Evolutionary conservation across 2,888 invertebrate species (phyloP), one percentile per base, ranked within the genome.

Genomic region (Nomada goodeniana): DNA sequence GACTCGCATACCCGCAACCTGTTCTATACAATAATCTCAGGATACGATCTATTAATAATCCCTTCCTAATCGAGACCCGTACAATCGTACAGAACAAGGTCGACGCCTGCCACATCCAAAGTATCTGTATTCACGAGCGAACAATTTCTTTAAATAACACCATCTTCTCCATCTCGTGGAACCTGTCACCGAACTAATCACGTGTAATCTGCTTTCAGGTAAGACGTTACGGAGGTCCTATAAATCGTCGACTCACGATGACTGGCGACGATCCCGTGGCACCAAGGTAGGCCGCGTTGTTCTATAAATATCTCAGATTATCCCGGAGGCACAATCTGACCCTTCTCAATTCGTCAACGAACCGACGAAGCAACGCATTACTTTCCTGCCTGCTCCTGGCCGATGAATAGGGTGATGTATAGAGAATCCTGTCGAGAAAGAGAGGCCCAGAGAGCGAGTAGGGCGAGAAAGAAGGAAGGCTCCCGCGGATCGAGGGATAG

Each of bases 331-430:
- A 47, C 65, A 73, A 78, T 86, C 68, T 60, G 55, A 71, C 80
- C 74, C 68, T 59, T 64, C 44, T 71, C 80, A 73, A 83, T 89
- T 83, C 80, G 82, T 85, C 80, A 83, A 80, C 80, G 70, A 83
- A 81, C 73, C 89, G 84, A 78, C 89, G 82, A 85, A 80, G 82
- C 74, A 83, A 84, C 82, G 80, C 80, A 84, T 82, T 84, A 81
- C 84, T 84, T 81, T 84, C 63, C 81, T 65, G 76, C 82, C 83
- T 88, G 78, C 26, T 50, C 18, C 69, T 81, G 65, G 82, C 52
- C 84, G 76, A 84, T 80, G 86, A 86, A 83, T 76, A 83, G 84
- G 76, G 67, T 80, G 86, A 86, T 78, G 83, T 84, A 81, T 84
- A 79, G 80, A 47, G 73, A 81, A 77, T 84, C 73, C 70, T 47